Evolutionary conservation across 2,888 invertebrate genomes (phyloP).

Genomic region (Habroteleia sp.): DNA sequence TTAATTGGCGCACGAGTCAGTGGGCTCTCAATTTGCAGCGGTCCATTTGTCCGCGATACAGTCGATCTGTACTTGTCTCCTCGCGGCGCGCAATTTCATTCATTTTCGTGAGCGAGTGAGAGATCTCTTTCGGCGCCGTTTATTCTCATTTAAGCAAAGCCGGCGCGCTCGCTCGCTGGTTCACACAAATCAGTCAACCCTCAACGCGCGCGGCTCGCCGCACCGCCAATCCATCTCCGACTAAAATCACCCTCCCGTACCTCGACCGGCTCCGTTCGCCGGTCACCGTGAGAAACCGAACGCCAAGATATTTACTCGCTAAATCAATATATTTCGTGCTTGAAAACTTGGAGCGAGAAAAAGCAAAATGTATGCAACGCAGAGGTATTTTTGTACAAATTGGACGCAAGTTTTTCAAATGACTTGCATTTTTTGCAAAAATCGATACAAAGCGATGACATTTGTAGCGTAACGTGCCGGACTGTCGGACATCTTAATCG

Average conservation of each 20-base stretch:
- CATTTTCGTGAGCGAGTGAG: conserved; percentile 46
- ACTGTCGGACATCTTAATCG: no score
- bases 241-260: conserved; percentile 43
- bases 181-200: conserved; percentile 60
- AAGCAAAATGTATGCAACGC: not conserved
- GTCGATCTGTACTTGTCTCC: conserved; percentile 40
- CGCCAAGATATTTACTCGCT: conserved; percentile 31
- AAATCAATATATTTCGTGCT: conserved; percentile 43
- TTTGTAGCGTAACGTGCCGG: no score
- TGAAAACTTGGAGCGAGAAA: not conserved
- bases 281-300: conserved; percentile 59
- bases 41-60: conserved; percentile 26
- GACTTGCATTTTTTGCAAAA: not conserved
- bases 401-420: conserved; percentile 8
- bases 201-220: conserved; percentile 28
- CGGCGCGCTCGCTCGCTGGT: conserved; percentile 30
- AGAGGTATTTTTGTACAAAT: conserved; percentile 19
- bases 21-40: conserved; percentile 9
- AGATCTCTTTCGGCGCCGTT: conserved; percentile 42
- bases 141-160: conserved; percentile 49
- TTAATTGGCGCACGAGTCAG: conserved; percentile 13
- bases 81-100: conserved; percentile 36
- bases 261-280: conserved; percentile 15
- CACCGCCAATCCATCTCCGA: conserved; percentile 46
- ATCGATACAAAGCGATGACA: no score